Conservation (phyloP, 2,888 invertebrate species). For the Rhamphomyia laevipes region DNA sequence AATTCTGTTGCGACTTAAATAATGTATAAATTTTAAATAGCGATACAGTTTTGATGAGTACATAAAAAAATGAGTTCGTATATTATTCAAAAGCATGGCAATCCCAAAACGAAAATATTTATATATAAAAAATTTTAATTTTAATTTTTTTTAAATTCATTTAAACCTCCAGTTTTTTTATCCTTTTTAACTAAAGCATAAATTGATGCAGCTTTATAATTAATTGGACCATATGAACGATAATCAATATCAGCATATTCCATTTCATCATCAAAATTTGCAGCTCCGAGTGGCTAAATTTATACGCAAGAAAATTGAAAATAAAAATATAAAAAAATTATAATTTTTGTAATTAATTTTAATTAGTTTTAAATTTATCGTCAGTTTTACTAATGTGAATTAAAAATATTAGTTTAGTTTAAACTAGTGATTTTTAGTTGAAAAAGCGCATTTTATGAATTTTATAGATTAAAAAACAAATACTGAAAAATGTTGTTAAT, state of each 20-base stretch:
- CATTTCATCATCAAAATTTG: slow-evolving; percentile 50
- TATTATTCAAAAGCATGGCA: no score
- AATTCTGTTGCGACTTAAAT: no score
- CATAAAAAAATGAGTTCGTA: no score
- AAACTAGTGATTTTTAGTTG: not conserved
- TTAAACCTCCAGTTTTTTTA: slow-evolving; percentile 32
- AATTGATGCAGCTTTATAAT: slow-evolving; percentile 81
- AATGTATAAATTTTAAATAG: no score
- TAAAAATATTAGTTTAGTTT: not conserved
- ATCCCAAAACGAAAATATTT: no score
- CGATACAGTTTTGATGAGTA: no score
- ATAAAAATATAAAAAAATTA: slow-evolving; percentile 9
- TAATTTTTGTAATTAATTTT: slow-evolving; percentile 10
- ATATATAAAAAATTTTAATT: no score
- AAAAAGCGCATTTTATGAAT: not conserved
- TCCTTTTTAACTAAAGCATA: slow-evolving; percentile 62
- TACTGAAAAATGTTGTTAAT: not conserved
- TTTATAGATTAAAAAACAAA: not conserved
- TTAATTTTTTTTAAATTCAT: slow-evolving; percentile 14
- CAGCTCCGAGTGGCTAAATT: slow-evolving; percentile 65
- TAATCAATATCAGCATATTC: slow-evolving; percentile 85
- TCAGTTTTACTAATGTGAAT: not conserved
- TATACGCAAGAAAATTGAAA: slow-evolving; percentile 6
- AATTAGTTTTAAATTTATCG: slow-evolving; percentile 11
- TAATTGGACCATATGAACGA: slow-evolving; percentile 79